These are phyloP conservation scores for Suncus etruscus DNA, from an alignment of 2,113 vertebrate species.

Conservation along the genomic window DNA sequence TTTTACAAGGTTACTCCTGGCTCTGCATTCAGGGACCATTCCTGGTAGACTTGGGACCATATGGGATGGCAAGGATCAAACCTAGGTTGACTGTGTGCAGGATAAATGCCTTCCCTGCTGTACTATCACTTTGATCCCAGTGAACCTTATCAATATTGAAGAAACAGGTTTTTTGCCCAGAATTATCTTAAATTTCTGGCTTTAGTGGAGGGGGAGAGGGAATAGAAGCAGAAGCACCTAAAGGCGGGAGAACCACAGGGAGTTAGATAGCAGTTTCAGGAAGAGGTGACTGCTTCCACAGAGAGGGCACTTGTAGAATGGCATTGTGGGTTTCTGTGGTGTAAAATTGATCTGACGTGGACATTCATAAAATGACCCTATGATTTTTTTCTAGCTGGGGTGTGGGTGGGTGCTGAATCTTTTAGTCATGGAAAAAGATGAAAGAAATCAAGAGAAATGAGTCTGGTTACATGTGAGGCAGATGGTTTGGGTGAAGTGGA, in stretches of 20 bases:
- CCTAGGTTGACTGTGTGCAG: too few relatives aligned
- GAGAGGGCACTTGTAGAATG: background rate
- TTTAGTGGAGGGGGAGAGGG: background rate
- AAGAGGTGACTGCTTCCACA: background rate
- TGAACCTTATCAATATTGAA: background rate
- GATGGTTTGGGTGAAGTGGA: background rate
- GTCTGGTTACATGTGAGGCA: background rate
- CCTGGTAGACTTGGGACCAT: too few relatives aligned
- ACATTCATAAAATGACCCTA: background rate
- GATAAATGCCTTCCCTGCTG: too few relatives aligned
- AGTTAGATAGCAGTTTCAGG: background rate
- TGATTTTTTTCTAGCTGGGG: background rate
- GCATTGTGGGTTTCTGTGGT: background rate
- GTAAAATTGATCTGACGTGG: background rate
- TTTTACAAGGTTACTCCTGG: too few relatives aligned
- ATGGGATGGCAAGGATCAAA: too few relatives aligned
- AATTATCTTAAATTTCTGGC: background rate
- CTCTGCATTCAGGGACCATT: too few relatives aligned
- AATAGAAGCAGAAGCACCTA: background rate
- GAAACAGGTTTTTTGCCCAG: constrained; percentile 13
- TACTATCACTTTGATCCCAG: too few relatives aligned
- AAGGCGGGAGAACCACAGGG: background rate
- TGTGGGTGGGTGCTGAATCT: too few relatives aligned
- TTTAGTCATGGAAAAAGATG: background rate
- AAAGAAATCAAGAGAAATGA: background rate